These are phyloP conservation scores for Xenus cinereus DNA, from an alignment of 2,113 vertebrate genomes.

Conservation along the genomic window DNA sequence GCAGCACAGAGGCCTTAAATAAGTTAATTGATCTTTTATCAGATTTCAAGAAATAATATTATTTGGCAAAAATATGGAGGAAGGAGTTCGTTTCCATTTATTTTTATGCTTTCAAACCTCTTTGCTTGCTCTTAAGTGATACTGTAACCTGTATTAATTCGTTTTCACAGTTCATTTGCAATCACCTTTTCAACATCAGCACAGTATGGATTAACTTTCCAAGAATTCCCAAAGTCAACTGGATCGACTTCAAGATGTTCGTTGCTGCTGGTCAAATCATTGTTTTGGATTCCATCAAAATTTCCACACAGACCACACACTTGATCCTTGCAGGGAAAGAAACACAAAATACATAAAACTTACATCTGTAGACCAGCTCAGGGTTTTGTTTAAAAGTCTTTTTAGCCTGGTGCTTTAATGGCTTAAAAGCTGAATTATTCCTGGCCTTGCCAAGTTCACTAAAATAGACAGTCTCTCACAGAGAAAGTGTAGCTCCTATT, in stretches of 20 bases:
- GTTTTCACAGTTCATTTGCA: background rate
- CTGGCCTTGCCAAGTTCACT: background rate
- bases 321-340: constrained; percentile 74
- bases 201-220: constrained; percentile 88
- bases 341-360: constrained; percentile 1
- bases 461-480: background rate
- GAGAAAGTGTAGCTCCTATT: background rate
- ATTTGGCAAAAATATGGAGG: background rate
- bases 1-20: background rate
- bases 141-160: background rate
- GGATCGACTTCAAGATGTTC: constrained; percentile 90
- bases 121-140: background rate
- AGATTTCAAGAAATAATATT: background rate
- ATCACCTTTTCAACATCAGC: constrained; percentile 87
- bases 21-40: background rate
- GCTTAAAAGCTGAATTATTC: background rate
- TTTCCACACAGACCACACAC: constrained; percentile 97
- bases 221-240: constrained; percentile 92
- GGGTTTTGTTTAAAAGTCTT: background rate
- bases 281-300: constrained; percentile 93
- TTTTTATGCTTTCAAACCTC: background rate
- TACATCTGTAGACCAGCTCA: background rate
- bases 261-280: constrained; percentile 90
- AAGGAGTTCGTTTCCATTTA: background rate
- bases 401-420: background rate